Evolutionary conservation across 2,797 vertebrate genomes (phyloP), one percentile per base, ranked within the genome.

Genomic region (Heteromormyrus szaboi): DNA sequence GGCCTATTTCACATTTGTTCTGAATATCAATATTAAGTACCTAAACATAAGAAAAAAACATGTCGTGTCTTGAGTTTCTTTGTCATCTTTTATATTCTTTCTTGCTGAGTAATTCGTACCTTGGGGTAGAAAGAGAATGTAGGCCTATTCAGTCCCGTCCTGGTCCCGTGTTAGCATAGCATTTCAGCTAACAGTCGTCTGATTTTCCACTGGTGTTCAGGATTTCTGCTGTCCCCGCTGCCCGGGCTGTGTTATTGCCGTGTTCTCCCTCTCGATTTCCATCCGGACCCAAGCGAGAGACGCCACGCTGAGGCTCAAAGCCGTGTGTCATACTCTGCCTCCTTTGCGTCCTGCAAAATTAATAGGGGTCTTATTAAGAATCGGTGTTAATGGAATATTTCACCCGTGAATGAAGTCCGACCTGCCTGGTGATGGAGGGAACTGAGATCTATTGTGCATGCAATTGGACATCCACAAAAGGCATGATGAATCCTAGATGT

Each of bases 81-180:
- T 76, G 14, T 76, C 68, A 76, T 5, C 14, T 76, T 76, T 76
- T 46, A 29, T 41, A 46, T 11, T 85, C 25, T 85, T 83, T 62
- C 79, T 79, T 37, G 25, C 44, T 59, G 59, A 53, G 48, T 84
- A 65, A 88, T 53, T 56, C 33, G n/a, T 51, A 85, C 88, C n/a
- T 81, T 88, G 41, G 33, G 51, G 29, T 54, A 84, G 56, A 62
- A 29, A 33, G 48, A 50, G 41, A 19, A 19, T 33, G 46, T 53
- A 53, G 25, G 62, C 25, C 62, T 29, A 65, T 65, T 65, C 9
- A 29, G 25, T 29, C 62, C 25, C 1, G 8, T 25, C 22, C 22
- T 0, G 1, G 83, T 14, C 3, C 72, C 41, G 3, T 41, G 19
- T 46, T 44, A 79, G 72, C 19, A 2, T 19, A 8, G 37, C 37